Evolutionary conservation across 2,797 vertebrate species (phyloP).

Genomic region (Aeoliscus strigatus): DNA sequence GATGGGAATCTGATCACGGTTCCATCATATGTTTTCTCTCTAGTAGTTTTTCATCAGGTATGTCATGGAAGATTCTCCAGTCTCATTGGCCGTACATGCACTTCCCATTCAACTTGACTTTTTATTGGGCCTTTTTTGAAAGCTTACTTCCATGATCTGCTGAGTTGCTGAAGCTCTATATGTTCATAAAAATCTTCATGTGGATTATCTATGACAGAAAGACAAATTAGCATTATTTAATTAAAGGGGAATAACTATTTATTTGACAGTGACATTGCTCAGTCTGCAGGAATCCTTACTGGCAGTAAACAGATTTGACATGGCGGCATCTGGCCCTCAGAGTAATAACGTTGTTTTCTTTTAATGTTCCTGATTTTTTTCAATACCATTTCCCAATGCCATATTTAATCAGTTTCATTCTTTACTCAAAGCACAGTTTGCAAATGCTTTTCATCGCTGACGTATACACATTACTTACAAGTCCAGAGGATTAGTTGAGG

Average conservation of each 20-base stretch:
- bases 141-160: too few species aligned
- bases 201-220: conserved; percentile 6
- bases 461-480: too few species aligned
- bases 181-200: too few species aligned
- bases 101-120: too few species aligned
- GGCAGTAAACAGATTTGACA: conserved; percentile 9
- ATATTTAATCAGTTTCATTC: conserved; percentile 9
- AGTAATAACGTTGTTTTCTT: conserved; percentile 14
- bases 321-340: background rate
- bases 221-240: conserved; percentile 41
- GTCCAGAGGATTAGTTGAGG: too few species aligned
- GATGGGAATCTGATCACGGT: conserved; percentile 13
- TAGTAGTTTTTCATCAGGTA: too few species aligned
- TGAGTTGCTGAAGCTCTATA: too few species aligned
- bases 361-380: conserved; percentile 6
- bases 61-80: too few species aligned
- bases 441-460: too few species aligned
- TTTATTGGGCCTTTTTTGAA: too few species aligned
- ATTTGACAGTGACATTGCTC: conserved; percentile 30
- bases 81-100: too few species aligned
- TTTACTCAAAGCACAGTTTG: conserved; percentile 5
- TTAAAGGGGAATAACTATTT: conserved; percentile 32
- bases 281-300: conserved; percentile 5
- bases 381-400: conserved; percentile 8
- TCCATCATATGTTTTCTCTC: too few species aligned